These are phyloP conservation scores for Uropsilus gracilis DNA, from an alignment of 2,113 vertebrate species.

Conservation along the genomic window DNA sequence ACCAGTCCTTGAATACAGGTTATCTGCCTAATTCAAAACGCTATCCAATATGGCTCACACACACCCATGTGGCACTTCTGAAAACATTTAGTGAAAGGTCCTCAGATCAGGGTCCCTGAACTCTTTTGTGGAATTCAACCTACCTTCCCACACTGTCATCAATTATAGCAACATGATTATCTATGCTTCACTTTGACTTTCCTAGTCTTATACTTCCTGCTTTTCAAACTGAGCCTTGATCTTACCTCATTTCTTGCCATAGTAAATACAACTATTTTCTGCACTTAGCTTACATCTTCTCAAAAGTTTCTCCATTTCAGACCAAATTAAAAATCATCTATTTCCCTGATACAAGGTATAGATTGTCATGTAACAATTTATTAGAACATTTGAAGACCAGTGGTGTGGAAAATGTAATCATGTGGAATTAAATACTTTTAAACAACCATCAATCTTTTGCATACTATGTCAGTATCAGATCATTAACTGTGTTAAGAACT, in stretches of 20 bases:
- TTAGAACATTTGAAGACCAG: background rate
- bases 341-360: background rate
- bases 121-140: background rate
- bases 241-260: background rate
- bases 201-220: background rate
- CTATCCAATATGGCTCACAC: background rate
- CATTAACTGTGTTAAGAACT: background rate
- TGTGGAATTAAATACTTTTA: background rate
- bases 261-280: background rate
- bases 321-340: background rate
- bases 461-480: background rate
- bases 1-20: background rate
- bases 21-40: background rate
- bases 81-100: background rate
- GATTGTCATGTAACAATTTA: too few species aligned
- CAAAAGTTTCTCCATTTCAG: background rate
- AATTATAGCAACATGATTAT: background rate
- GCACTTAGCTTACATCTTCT: background rate
- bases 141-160: background rate
- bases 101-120: background rate
- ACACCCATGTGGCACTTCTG: background rate
- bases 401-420: background rate
- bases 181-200: background rate
- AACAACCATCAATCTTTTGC: background rate
- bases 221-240: background rate